Evolutionary conservation across 2,888 invertebrate species (phyloP).

Genomic region (Lepidocyrtinus sp.): DNA sequence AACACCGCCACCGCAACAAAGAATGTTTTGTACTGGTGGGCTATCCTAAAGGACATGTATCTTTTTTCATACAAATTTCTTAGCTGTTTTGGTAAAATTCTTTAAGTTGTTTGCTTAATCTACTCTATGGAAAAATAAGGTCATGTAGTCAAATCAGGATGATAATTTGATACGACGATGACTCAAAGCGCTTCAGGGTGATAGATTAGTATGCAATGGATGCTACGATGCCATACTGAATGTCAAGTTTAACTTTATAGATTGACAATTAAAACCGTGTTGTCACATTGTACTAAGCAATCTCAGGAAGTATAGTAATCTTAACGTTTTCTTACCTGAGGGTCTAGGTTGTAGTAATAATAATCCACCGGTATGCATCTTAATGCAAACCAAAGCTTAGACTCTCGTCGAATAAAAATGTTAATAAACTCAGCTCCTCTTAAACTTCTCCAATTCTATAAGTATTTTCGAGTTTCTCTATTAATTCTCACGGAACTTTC

Average conservation of each 20-base stretch:
- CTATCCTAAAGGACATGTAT: neutral
- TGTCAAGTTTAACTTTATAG: neutral
- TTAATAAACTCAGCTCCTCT: too few species aligned
- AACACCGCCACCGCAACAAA: neutral
- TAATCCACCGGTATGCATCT: conserved; percentile 70
- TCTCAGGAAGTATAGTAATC: conserved; percentile 1
- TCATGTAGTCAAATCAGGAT: neutral
- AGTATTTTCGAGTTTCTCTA: neutral
- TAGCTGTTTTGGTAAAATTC: too few species aligned
- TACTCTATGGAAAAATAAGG: neutral
- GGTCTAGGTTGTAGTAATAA: conserved; percentile 68
- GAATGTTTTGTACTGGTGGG: neutral
- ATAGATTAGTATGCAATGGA: too few species aligned
- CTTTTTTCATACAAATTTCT: too few species aligned
- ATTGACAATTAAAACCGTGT: too few species aligned
- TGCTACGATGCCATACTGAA: too few species aligned
- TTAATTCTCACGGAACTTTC: neutral
- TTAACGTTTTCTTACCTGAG: conserved; percentile 63
- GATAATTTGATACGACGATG: neutral
- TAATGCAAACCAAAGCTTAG: conserved; percentile 51
- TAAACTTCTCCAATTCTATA: neutral
- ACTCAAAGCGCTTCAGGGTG: neutral
- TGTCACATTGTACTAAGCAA: neutral
- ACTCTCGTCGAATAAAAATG: too few species aligned
- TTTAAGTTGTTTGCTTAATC: too few species aligned